These are phyloP conservation scores for Callochromis pleurospilus DNA, from an alignment of 2,113 vertebrate species.

Conservation along the genomic window DNA sequence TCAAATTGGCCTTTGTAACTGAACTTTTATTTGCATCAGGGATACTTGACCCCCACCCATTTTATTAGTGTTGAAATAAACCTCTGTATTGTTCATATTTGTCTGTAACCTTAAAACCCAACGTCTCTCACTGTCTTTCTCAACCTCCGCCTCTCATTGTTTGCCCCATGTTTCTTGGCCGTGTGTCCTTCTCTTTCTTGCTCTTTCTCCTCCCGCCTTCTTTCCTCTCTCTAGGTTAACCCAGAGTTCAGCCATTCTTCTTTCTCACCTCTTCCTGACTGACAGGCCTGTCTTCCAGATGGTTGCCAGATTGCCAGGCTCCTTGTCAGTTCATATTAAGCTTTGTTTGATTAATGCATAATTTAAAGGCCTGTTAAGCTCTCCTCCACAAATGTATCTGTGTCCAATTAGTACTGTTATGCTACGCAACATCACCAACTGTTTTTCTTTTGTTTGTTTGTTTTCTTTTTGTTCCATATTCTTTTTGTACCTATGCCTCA, in stretches of 20 bases:
- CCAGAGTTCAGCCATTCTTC: conserved; percentile 46
- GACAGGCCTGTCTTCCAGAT: conserved; percentile 65
- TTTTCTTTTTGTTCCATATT: not conserved
- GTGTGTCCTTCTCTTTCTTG: not conserved
- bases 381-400: conserved; percentile 46
- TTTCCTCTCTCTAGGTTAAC: conserved; percentile 30
- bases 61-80: conserved; percentile 17
- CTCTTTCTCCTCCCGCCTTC: not conserved
- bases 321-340: conserved; percentile 63
- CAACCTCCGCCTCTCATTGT: not conserved
- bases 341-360: conserved; percentile 62
- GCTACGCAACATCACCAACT: conserved; percentile 30
- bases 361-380: conserved; percentile 59
- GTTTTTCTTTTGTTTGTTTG: conserved; percentile 2
- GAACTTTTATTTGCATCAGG: conserved; percentile 16
- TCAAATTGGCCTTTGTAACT: conserved; percentile 3
- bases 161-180: not conserved
- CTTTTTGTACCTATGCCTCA: not conserved
- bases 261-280: conserved; percentile 61
- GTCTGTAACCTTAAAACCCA: conserved; percentile 9
- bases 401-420: conserved; percentile 48
- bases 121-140: not conserved
- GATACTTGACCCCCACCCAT: conserved; percentile 3
- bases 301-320: conserved; percentile 59
- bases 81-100: not conserved